A percentile compares a stretch with the other conserved stretches of the same genome.
Conservation (phyloP, 2,113 vertebrate genomes). For the Ammodytes dubius region DNA sequence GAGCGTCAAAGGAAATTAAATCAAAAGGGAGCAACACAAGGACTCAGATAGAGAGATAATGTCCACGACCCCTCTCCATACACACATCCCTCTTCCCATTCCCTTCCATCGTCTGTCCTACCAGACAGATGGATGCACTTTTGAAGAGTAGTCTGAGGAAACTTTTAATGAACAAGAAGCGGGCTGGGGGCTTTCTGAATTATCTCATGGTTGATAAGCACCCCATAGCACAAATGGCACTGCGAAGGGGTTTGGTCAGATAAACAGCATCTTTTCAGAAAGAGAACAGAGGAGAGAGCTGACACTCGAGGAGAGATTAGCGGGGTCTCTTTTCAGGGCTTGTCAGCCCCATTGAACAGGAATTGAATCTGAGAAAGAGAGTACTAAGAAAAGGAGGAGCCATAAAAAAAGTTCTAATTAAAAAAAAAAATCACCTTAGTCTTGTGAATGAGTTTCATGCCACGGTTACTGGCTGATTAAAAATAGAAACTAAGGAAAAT, state of each 20-base stretch:
- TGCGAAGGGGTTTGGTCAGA: constrained; percentile 75
- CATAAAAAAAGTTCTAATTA: constrained; percentile 35
- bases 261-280: constrained; percentile 78
- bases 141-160: constrained; percentile 75
- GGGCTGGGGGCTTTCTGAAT: constrained; percentile 75
- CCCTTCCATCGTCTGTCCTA: constrained; percentile 39
- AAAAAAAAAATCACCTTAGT: constrained; percentile 21
- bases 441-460: constrained; percentile 10
- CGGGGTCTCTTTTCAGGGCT: constrained; percentile 68
- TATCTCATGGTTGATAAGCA: constrained; percentile 79
- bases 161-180: constrained; percentile 84
- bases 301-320: constrained; percentile 78
- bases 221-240: constrained; percentile 71
- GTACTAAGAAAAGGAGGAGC: constrained; percentile 34
- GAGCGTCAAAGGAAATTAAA: constrained; percentile 70
- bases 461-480: neutral
- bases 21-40: constrained; percentile 67
- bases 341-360: constrained; percentile 68
- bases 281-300: constrained; percentile 72
- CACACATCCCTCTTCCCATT: constrained; percentile 28
- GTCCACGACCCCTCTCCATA: constrained; percentile 43
- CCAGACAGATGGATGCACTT: constrained; percentile 76
- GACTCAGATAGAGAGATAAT: constrained; percentile 68
- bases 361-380: constrained; percentile 61
- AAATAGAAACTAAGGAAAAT: neutral